phyloP scores from a whole-genome alignment of 2,113 vertebrate species.

The Sinocyclocheilus rhinocerous region DNA sequence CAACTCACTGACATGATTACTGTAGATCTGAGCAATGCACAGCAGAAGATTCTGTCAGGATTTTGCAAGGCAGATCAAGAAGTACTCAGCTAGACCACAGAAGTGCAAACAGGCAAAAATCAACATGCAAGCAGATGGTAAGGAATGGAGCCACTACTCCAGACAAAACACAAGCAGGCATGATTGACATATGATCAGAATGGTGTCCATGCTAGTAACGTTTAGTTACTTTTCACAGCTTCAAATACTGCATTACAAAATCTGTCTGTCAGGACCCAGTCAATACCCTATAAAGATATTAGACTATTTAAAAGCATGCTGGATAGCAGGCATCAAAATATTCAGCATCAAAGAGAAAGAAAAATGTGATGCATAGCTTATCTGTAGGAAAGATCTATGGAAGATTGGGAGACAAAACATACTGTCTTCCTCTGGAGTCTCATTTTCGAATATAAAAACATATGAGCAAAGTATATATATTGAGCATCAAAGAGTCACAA shows the following conservation, averaged over 20 bases:
- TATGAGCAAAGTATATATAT: too few relatives aligned
- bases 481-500: background rate
- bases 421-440: background rate
- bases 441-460: background rate
- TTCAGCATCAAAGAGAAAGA: constrained; percentile 19
- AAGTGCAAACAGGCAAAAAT: constrained; percentile 14
- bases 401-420: background rate
- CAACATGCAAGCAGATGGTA: constrained; percentile 21
- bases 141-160: constrained; percentile 23
- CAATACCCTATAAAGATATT: background rate
- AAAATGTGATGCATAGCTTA: constrained; percentile 16
- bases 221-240: background rate
- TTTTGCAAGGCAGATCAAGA: background rate
- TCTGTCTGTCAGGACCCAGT: background rate
- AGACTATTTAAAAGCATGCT: background rate
- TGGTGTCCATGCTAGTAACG: constrained; percentile 2
- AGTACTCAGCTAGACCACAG: background rate
- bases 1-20: background rate
- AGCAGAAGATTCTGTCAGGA: background rate
- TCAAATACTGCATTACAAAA: background rate
- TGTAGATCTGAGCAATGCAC: too few relatives aligned
- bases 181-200: background rate
- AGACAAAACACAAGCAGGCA: constrained; percentile 35
- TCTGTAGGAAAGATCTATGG: constrained; percentile 19
- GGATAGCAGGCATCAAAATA: background rate